Base-by-base conservation (phyloP, 1,140 invertebrate genomes). In the Metopolophium dirhodum region DNA sequence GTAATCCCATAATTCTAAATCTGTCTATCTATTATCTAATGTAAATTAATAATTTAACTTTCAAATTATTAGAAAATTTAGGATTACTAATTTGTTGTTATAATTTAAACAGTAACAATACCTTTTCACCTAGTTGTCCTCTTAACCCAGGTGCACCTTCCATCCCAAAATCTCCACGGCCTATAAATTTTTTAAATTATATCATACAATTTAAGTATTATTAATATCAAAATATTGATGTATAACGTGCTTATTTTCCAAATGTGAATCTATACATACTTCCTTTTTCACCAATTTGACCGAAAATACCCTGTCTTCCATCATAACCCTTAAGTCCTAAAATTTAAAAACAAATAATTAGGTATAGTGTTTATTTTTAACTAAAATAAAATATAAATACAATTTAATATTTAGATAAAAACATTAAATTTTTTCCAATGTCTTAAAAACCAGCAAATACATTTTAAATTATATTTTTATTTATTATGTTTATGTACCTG, bases 401-500 rank as follows among this genome's bases (percentile, higher is more conserved):
- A 30, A 9, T 30, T n/a, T 45, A 0, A 47, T 9, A 45, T 47
- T 88, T 41, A 61, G 26, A 88, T 54, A 23, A 37, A 88, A 88
- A 35, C n/a, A 23, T 88, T 23, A 23, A 35, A 9, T 85, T 85
- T 26, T 4, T 47, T 11, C 2, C 23, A 45, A 23, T 26, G 9
- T 22, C 22, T 85, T 85, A 20, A 87, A 49, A 41, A 85, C 82
- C 7, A 47, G 0, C 2, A 30, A 26, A 37, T 82, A 83, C 68
- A 41, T 85, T 30, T 14, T 47, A 22, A 88, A 35, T 22, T n/a
- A 49, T 89, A 57, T 54, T 49, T 54, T 14, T 35, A 57, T 51
- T 51, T 23, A 45, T 77, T 41, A 30, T 41, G 54, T 91, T 77
- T 41, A 30, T 41, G 54, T 91, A 94, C 94, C 94, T 45, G 96